phyloP scores from a whole-genome alignment of 1,140 invertebrate genomes.

The Araneus ventricosus region DNA sequence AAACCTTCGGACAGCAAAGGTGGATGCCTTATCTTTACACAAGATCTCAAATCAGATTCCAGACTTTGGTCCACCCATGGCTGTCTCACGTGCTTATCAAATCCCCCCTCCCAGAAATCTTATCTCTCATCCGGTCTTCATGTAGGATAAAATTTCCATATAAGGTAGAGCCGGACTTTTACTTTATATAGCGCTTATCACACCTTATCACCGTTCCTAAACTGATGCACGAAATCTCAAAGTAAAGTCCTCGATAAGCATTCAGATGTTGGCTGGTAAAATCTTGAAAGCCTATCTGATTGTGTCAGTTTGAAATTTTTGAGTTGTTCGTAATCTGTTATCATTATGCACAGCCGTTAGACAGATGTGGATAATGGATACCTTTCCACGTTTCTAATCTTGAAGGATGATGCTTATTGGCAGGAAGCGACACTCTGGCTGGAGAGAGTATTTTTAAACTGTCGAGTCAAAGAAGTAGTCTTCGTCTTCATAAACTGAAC shows the following conservation, averaged over 20 bases:
- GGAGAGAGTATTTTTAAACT: neutral
- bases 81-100: constrained; percentile 37
- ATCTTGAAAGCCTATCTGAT: constrained; percentile 44
- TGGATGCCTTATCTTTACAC: neutral
- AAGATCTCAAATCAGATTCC: constrained; percentile 29
- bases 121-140: constrained; percentile 32
- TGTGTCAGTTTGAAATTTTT: constrained; percentile 32
- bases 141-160: constrained; percentile 48
- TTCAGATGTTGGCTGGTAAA: constrained; percentile 35
- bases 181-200: constrained; percentile 50
- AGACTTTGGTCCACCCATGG: constrained; percentile 38
- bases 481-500: no score
- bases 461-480: neutral
- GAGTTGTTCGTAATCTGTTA: constrained; percentile 26
- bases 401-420: neutral
- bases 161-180: constrained; percentile 42
- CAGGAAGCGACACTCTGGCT: neutral
- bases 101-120: constrained; percentile 3
- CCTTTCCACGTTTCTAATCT: constrained; percentile 2
- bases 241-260: constrained; percentile 59
- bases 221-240: constrained; percentile 48
- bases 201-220: constrained; percentile 36
- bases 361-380: constrained; percentile 29
- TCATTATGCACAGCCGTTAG: constrained; percentile 17
- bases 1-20: neutral